Evolutionary conservation across 2,797 vertebrate species (phyloP), one percentile per base, ranked within the genome.

Genomic region (Lindbergichthys nudifrons): DNA sequence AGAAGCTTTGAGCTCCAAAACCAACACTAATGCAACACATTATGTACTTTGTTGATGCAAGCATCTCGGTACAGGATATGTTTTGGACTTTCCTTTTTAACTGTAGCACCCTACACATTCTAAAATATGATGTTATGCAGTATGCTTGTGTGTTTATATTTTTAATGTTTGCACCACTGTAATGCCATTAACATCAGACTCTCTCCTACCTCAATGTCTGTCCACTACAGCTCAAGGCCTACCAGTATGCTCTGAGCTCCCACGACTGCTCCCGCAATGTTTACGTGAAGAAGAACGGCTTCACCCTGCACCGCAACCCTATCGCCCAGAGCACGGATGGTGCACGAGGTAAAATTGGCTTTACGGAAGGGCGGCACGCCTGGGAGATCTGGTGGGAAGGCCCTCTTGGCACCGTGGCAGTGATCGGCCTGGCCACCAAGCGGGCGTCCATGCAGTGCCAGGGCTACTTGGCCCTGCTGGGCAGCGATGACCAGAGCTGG

Each of bases 341-440:
- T 0, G 98, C 98, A 1, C 96, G 98, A 26, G 98, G 96, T 75
- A 99, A 99, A 91, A 98, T 99, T 3, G 98, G 98, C 89, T 99
- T 99, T 87, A 96, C 94, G 0, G 98, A 99, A 93, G 98, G 98
- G 30, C 95, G 98, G 41, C 98, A 99, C 5, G 98, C 98, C 19
- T 99, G 98, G 98, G 98, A 99, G 92, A 97, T 99, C 76, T 99
- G 98, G 98, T 99, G 98, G 98, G 98, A 99, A 67, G 98, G 98
- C 52, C 98, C 98, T 4, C 95, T 99, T 3, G 98, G 98, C 76
- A 99, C 98, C 0, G 98, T 99, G 85, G 98, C 98, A 0, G 98
- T 99, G 65, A 98, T 99, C 30, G 98, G 98, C 86, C 96, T 99
- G 1, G 98, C 98, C 84, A 99, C 98, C 0, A 99, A 99, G 89